Evolutionary conservation across 1,140 invertebrate genomes (phyloP), one percentile per base, ranked within the genome.

Genomic region (Drosophila dunni): DNA sequence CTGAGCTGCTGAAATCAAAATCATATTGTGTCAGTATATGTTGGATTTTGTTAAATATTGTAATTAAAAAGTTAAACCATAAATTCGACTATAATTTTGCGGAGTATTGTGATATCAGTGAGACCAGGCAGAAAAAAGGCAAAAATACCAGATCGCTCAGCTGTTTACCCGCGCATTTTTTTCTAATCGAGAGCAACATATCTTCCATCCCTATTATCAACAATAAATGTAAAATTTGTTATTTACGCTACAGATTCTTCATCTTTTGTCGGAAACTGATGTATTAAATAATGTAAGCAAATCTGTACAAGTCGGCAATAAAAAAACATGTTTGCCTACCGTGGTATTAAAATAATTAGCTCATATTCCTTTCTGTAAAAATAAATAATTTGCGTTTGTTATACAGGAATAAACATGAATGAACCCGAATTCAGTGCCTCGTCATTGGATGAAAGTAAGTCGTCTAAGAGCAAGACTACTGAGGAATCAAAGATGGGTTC

Each of bases 191-290:
- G 8, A 38, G 8, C 36, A 38, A 8, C 40, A n/a, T 17, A 9
- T 17, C 6, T 20, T 7, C 9, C 64, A 66, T 48, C 53, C 11
- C 64, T 48, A 66, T 66, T 66, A 48, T 48, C 29, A 66, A 66
- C 40, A 66, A 34, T 36, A 9, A 10, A 33, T 29, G 4, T 9
- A 9, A 17, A 42, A 57, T 33, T 44, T 58, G 40, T 58, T 58
- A n/a, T 45, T 10, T 20, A 9, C 7, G 11, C n/a, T 7, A 7
- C 9, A 11, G 24, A 7, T 10, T 56, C 40, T 24, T n/a, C 0
- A 42, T 42, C 17, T 11, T 3, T 42, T 5, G n/a, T 10, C n/a
- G 6, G 9, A 2, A 13, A 42, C 3, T 5, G 3, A 42, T 11
- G 13, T 13, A 13, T 38, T 7, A 9, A 38, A 9, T 10, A 13